Evolutionary conservation across 2,113 vertebrate species (phyloP).

Genomic region (Rhineura floridana): DNA sequence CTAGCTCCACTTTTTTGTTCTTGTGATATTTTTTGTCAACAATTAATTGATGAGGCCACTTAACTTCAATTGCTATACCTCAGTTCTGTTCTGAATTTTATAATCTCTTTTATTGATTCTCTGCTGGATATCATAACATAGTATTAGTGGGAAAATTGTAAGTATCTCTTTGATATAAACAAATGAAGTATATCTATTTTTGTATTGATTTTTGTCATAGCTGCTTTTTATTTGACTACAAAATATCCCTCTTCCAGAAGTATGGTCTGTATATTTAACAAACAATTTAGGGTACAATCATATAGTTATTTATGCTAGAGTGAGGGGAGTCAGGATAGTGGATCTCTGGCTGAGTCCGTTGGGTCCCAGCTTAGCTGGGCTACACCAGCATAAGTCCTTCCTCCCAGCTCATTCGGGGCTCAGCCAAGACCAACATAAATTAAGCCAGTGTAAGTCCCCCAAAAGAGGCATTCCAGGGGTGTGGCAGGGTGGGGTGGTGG

Average conservation of each 20-base stretch:
- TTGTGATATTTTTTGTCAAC: neutral
- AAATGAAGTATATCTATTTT: constrained; percentile 1
- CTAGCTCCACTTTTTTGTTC: neutral
- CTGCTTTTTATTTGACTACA: neutral
- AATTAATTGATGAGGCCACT: neutral
- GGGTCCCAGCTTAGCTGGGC: too few relatives aligned
- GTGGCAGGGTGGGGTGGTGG: too few relatives aligned
- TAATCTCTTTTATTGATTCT: neutral
- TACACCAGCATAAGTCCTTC: too few relatives aligned
- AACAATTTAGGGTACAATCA: neutral
- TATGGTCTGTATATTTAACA: neutral
- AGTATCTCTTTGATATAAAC: constrained; percentile 4
- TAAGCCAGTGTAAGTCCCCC: too few relatives aligned
- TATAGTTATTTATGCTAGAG: too few relatives aligned
- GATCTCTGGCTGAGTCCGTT: too few relatives aligned
- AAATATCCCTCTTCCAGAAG: neutral
- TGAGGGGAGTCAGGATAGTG: too few relatives aligned
- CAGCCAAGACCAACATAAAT: too few relatives aligned
- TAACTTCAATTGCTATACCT: neutral
- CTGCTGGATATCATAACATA: neutral
- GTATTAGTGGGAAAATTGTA: neutral
- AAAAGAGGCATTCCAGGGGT: too few relatives aligned
- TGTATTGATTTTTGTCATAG: neutral
- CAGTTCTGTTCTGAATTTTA: neutral
- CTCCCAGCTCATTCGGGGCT: too few relatives aligned